These are phyloP conservation scores for Halcyon badia DNA, from an alignment of 2,797 vertebrate species.

Conservation along the genomic window DNA sequence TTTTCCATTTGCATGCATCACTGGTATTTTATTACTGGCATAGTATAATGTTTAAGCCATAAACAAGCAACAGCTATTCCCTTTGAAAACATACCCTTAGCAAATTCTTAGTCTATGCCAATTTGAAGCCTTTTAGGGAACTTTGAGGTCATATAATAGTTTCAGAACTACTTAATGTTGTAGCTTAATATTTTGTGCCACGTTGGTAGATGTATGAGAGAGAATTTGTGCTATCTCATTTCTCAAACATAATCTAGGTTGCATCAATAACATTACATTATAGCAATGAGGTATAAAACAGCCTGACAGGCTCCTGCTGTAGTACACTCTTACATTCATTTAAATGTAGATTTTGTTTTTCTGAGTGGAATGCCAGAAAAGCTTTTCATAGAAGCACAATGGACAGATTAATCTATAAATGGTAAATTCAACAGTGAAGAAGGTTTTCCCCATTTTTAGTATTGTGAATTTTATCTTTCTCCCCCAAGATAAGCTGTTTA, in stretches of 20 bases:
- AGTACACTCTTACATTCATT: slow-evolving; percentile 75
- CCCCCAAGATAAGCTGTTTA: slow-evolving; percentile 78
- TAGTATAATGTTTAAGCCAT: slow-evolving; percentile 65
- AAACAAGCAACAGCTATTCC: slow-evolving; percentile 66
- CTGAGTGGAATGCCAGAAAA: slow-evolving; percentile 76
- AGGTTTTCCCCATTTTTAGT: slow-evolving; percentile 71
- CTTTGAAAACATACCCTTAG: slow-evolving; percentile 67
- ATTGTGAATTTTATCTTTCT: slow-evolving; percentile 76
- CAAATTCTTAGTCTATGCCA: slow-evolving; percentile 59
- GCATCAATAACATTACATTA: slow-evolving; percentile 71
- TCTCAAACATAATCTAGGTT: slow-evolving; percentile 71
- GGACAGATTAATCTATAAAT: slow-evolving; percentile 80
- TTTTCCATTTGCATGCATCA: slow-evolving; percentile 69
- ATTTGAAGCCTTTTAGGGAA: slow-evolving; percentile 68
- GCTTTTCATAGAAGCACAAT: slow-evolving; percentile 76
- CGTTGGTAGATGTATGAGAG: slow-evolving; percentile 41
- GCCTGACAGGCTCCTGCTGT: slow-evolving; percentile 69
- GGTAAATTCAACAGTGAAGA: slow-evolving; percentile 71
- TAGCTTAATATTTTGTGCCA: slow-evolving; percentile 50
- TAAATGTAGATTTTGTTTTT: slow-evolving; percentile 81
- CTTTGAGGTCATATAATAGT: slow-evolving; percentile 58
- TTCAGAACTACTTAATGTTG: slow-evolving; percentile 56
- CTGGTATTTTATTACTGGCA: slow-evolving; percentile 69
- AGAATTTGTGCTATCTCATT: slow-evolving; percentile 58
- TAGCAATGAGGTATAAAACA: slow-evolving; percentile 72